Evolutionary conservation across 2,888 invertebrate species (phyloP).

Genomic region (Spialia ferax): DNA sequence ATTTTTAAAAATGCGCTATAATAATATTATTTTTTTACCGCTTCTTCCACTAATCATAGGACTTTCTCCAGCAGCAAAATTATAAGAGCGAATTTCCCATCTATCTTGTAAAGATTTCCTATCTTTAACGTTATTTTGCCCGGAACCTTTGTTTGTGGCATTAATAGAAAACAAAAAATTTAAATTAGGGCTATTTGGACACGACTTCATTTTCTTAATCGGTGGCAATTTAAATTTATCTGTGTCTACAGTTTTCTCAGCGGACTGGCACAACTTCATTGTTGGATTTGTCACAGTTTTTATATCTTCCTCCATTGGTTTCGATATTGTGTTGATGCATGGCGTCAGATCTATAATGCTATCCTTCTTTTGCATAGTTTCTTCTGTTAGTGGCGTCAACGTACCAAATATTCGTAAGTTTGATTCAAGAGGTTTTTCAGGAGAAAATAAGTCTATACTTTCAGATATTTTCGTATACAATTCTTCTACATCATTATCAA

Average conservation of each 20-base stretch:
- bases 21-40: too few species aligned
- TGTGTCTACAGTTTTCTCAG: constrained; percentile 43
- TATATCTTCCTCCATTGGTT: constrained; percentile 39
- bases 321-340: constrained; percentile 45
- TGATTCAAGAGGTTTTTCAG: constrained; percentile 50
- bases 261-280: constrained; percentile 51
- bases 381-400: constrained; percentile 76
- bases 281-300: constrained; percentile 57
- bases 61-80: constrained; percentile 72
- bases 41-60: constrained; percentile 56
- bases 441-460: constrained; percentile 53
- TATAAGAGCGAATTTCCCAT: constrained; percentile 62
- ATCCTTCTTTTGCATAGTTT: constrained; percentile 62
- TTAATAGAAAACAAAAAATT: constrained; percentile 63
- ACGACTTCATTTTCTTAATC: constrained; percentile 59
- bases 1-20: too few species aligned
- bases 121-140: constrained; percentile 53
- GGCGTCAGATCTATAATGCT: constrained; percentile 62
- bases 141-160: constrained; percentile 42
- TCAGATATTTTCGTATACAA: constrained; percentile 66
- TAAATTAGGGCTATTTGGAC: constrained; percentile 61
- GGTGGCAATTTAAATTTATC: constrained; percentile 69
- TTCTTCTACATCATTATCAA: constrained; percentile 68
- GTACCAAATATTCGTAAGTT: constrained; percentile 54
- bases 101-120: constrained; percentile 47